Percentiles rank a stretch among this genome's conserved stretches.
Evolutionary conservation across 2,113 vertebrate species (phyloP).

Genomic region (Bathybates hornii): DNA sequence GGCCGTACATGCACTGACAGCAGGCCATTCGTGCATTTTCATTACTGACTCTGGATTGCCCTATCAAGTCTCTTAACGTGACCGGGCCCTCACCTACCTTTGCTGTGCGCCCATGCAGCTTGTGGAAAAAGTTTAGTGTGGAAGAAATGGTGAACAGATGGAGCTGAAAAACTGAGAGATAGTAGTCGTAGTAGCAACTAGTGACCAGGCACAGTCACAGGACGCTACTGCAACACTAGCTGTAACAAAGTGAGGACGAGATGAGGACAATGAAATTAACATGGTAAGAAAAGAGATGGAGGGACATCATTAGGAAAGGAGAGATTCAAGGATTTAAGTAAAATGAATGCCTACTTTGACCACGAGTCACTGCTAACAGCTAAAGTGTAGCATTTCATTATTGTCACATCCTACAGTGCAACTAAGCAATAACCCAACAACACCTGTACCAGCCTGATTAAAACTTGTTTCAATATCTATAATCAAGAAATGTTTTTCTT

Average conservation of each 20-base stretch:
- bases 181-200: neutral
- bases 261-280: neutral
- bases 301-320: neutral
- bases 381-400: neutral
- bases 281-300: neutral
- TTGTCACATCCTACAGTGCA: neutral
- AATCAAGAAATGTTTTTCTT: neutral
- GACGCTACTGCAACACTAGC: neutral
- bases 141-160: neutral
- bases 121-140: neutral
- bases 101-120: neutral
- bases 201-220: neutral
- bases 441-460: neutral
- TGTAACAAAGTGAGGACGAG: neutral
- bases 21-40: neutral
- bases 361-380: neutral
- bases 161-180: neutral
- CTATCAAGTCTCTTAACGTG: neutral
- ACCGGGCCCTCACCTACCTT: neutral
- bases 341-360: neutral
- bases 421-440: neutral
- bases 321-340: neutral
- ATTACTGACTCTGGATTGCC: neutral
- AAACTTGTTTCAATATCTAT: neutral
- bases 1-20: neutral